These are phyloP conservation scores for Melitaea cinxia DNA, from an alignment of 1,140 invertebrate genomes.

Conservation along the genomic window DNA sequence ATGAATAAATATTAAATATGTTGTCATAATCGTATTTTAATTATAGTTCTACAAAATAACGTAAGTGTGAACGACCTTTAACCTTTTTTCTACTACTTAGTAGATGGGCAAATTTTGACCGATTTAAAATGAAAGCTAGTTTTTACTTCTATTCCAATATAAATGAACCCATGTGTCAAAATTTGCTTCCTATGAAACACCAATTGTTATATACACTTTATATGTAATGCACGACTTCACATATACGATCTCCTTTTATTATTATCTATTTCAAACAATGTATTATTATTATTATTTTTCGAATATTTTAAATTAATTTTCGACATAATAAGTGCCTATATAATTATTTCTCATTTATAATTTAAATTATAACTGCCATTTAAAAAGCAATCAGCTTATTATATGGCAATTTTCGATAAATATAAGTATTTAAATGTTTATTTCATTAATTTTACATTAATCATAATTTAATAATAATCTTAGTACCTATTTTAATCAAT, in stretches of 20 bases:
- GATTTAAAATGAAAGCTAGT: neutral
- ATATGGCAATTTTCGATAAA: neutral
- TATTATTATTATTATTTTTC: neutral
- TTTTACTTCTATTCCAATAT: conserved; percentile 14
- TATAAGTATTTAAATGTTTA: neutral
- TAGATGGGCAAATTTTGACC: conserved; percentile 21
- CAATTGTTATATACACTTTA: conserved; percentile 9
- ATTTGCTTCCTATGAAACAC: conserved; percentile 4
- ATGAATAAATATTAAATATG: no score
- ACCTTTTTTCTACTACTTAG: neutral
- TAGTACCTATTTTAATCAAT: no score
- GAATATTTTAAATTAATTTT: neutral
- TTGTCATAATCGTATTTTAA: no score
- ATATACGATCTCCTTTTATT: neutral
- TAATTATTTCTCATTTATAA: neutral
- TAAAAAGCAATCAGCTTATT: neutral
- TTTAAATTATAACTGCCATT: neutral
- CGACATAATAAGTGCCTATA: conserved; percentile 5
- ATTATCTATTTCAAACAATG: neutral
- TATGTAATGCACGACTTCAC: conserved; percentile 32
- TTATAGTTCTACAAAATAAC: no score
- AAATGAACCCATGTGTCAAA: conserved; percentile 36
- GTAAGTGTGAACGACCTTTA: no score
- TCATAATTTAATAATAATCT: no score
- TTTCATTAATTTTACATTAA: neutral